Conservation (phyloP, 1,140 invertebrate genomes). For the Sycobia sp. region DNA sequence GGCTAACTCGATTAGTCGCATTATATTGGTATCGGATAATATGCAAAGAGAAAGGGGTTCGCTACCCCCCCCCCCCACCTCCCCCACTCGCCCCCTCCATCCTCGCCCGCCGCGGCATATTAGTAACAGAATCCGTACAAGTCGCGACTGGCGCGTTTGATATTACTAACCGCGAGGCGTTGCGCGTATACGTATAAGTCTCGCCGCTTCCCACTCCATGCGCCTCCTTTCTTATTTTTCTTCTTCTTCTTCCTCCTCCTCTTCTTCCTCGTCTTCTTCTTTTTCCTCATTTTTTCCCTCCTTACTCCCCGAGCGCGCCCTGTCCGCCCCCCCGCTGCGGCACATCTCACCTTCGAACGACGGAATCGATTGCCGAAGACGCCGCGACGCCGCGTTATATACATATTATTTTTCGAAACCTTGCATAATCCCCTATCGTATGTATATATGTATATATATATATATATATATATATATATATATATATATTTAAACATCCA, state of each 20-base stretch:
- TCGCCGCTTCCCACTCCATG: too few species aligned
- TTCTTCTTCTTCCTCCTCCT: too few species aligned
- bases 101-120: slow-evolving; percentile 48
- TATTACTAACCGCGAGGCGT: slow-evolving; percentile 54
- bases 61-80: neutral
- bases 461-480: too few species aligned
- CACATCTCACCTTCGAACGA: too few species aligned
- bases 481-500: too few species aligned
- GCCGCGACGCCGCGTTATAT: neutral
- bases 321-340: slow-evolving; percentile 6
- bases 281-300: too few species aligned
- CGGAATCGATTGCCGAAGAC: slow-evolving; percentile 16
- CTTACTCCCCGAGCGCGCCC: too few species aligned
- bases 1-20: slow-evolving; percentile 61
- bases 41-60: slow-evolving; percentile 59
- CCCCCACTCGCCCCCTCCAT: neutral
- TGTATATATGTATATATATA: too few species aligned
- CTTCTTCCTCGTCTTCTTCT: too few species aligned
- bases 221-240: slow-evolving; percentile 35
- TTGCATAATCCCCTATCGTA: slow-evolving; percentile 25
- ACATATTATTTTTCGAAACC: slow-evolving; percentile 28
- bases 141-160: slow-evolving; percentile 56
- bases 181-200: too few species aligned
- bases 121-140: slow-evolving; percentile 63
- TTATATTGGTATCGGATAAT: slow-evolving; percentile 65